phyloP scores from a whole-genome alignment of 2,113 vertebrate species.

The Capreolus pygargus region DNA sequence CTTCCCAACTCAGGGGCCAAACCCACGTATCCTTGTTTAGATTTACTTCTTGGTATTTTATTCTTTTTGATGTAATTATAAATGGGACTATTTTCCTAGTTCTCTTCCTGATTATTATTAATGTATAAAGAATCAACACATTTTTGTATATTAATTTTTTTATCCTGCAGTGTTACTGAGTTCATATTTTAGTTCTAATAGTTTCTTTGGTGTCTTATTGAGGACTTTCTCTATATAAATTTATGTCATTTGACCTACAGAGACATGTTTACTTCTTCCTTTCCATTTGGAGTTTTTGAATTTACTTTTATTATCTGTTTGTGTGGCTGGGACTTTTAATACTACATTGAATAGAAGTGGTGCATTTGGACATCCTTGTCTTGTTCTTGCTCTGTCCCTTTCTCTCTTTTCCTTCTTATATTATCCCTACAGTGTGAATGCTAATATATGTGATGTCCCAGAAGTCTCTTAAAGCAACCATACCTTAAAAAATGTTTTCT shows the following conservation, averaged over 20 bases:
- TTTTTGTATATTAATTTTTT: neutral
- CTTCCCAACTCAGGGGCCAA: no score
- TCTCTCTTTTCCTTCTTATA: neutral
- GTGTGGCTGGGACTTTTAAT: neutral
- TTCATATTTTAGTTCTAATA: neutral
- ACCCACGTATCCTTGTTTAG: neutral
- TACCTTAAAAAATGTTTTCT: neutral
- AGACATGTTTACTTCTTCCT: neutral
- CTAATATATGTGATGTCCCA: neutral
- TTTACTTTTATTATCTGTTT: neutral
- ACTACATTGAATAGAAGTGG: neutral
- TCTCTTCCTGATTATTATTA: neutral
- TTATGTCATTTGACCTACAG: neutral
- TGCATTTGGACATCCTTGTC: neutral
- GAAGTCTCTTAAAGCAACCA: neutral
- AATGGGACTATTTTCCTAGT: neutral
- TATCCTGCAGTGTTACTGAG: neutral
- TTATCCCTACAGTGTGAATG: neutral
- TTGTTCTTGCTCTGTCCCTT: neutral
- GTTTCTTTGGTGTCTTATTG: neutral
- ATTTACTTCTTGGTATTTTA: neutral
- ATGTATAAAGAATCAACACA: neutral
- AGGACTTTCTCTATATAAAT: neutral
- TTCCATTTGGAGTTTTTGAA: neutral
- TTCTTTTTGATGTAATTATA: neutral